phyloP scores from a whole-genome alignment of 2,113 vertebrate genomes.

The Puffinus mauretanicus region DNA sequence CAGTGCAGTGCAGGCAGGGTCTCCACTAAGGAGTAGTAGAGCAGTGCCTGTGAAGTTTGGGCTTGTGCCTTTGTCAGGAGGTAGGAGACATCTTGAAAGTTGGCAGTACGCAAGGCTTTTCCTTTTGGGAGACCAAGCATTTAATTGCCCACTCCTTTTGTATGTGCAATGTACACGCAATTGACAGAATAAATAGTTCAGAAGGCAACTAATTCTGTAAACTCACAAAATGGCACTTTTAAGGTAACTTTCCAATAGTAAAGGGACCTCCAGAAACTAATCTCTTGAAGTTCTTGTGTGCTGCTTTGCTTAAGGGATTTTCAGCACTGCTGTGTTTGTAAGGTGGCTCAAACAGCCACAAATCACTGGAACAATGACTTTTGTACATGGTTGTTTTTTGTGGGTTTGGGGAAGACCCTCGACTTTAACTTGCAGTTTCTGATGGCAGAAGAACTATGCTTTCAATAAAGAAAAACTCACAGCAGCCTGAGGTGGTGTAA shows the following conservation, averaged over 20 bases:
- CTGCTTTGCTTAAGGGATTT: background rate
- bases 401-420: background rate
- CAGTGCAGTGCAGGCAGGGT: background rate
- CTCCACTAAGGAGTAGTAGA: background rate
- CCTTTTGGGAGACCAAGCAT: background rate
- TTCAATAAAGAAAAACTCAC: background rate
- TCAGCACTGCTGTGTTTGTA: background rate
- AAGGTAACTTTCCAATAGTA: background rate
- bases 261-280: background rate
- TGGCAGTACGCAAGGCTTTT: background rate
- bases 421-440: background rate
- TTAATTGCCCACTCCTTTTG: background rate
- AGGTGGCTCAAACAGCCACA: background rate
- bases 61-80: background rate
- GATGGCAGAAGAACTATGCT: background rate
- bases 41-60: background rate
- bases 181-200: background rate
- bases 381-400: background rate
- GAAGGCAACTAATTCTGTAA: background rate
- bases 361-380: background rate
- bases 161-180: accelerated
- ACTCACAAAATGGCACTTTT: background rate
- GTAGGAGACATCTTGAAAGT: background rate
- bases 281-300: background rate
- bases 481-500: background rate